Base-by-base conservation (phyloP, 2,113 vertebrate species). In the Nibea albiflora region DNA sequence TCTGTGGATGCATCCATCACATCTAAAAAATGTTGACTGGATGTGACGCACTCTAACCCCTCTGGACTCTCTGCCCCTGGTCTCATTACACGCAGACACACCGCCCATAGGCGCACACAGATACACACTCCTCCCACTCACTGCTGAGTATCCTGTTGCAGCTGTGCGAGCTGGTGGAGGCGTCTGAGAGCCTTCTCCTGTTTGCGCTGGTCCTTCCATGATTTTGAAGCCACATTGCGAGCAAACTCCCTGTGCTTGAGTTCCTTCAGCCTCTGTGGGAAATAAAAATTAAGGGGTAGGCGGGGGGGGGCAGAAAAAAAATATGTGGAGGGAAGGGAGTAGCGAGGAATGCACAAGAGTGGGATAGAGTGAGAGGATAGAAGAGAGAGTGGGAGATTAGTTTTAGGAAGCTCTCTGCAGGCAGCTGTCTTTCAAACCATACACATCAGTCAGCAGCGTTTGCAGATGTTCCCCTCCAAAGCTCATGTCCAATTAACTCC, bases 131-230 rank as follows among this genome's bases (percentile, higher is more conserved):
- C 70, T 49, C 76, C 57, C 52, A 75, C 96, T 96, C 93, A 96
- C 98, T 96, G 93, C 92, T 98, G 96, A 60, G 94, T 93, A 76
- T 97, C 97, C 87, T 97, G 98, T 79, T 96, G 95, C 86, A 98
- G 87, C 81, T 98, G 96, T 78, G 98, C 98, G 11, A 98, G 95
- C 90, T 97, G 96, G 85, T 99, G 97, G 56, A 99, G 96, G 11
- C 97, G 95, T 83, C 96, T 97, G 85, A 99, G 96, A 77, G 97
- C 97, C 92, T 97, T 97, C 92, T 99, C 98, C 92, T 99, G 97
- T 88, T 99, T 99, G 92, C 96, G 97, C 80, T 98, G 97, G 95
- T 99, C 97, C 95, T 99, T 99, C 97, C 98, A 99, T 44, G 97
- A 98, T 93, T 99, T 99, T 39, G 98, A 99, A 89, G 98, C 96